Evolutionary conservation across 2,888 invertebrate species (phyloP), one percentile per base, ranked within the genome.

Genomic region (Hetaerina titia): DNA sequence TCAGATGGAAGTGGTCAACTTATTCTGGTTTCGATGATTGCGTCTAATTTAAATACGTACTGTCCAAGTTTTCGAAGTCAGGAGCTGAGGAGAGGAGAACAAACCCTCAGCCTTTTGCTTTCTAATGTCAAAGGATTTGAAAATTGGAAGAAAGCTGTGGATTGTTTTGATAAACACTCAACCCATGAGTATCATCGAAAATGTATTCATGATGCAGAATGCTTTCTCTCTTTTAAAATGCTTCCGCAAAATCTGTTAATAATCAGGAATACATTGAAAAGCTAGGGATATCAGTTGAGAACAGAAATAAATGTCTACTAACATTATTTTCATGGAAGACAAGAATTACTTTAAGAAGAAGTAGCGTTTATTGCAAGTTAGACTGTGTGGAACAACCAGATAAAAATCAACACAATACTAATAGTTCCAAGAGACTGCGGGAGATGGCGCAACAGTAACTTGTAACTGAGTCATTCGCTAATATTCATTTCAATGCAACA

Each of bases 341-440:
- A 95, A 90, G 89, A 89, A 31, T 95, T 56, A 56, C 95, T 45
- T 63, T 95, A n/a, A 95, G 94, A 89, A 94, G 95, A 31, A 89
- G 94, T 22, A 88, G 95, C 17, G 95, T 95, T 74, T 58, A 58
- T 64, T 95, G 95, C 45, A 56, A 31, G 58, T 60, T 95, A 22
- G n/a, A 63, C 17, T 45, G 58, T 60, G 94, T 94, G 25, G 69
- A 69, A 57, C 95, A 94, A 31, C 60, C 74, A 19, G 56, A 89
- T 87, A 88, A 45, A 89, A 95, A 95, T 90, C 89, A 95, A 64
- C 95, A 95, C 7, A 95, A 95, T 74, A 95, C 95, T 89, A 19
- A 22, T 69, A 45, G 45, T 45, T 45, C 45, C 45, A 45, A 45
- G 45, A 45, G 4, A 45, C 45, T 45, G 45, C 45, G 45, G 45